A percentile compares a stretch with the other conserved stretches of the same genome.
Conservation (phyloP, 2,113 vertebrate species). For the Procavia capensis region DNA sequence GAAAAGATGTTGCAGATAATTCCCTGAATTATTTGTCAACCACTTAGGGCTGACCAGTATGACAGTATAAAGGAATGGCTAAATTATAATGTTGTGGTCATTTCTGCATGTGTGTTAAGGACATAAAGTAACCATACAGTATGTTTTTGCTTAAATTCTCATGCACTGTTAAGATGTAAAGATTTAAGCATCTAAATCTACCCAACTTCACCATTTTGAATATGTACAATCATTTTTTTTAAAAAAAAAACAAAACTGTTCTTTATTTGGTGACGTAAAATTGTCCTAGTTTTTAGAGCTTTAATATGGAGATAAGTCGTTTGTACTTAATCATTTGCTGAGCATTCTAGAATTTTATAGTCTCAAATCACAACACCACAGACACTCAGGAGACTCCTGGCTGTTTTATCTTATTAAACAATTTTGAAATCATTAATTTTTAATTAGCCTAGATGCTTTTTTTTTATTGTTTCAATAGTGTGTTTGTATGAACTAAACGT, state of each 20-base stretch:
- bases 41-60: background rate
- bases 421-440: constrained; percentile 93
- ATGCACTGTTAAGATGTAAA: constrained; percentile 40
- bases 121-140: background rate
- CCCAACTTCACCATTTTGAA: background rate
- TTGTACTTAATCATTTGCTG: constrained; percentile 82
- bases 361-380: constrained; percentile 77
- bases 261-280: constrained; percentile 70
- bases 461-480: constrained; percentile 89
- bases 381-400: constrained; percentile 88
- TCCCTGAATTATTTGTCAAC: background rate
- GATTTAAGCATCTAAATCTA: constrained; percentile 44
- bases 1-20: background rate
- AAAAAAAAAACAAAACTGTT: constrained; percentile 3
- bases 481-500: constrained; percentile 77
- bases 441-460: constrained; percentile 87
- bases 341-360: constrained; percentile 86
- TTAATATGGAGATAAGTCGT: constrained; percentile 83
- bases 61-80: background rate
- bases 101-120: background rate
- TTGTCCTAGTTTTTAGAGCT: constrained; percentile 75
- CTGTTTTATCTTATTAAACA: constrained; percentile 91
- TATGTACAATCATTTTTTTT: background rate
- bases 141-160: constrained; percentile 18
- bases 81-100: background rate